A percentile compares a stretch with the other conserved stretches of the same genome.
phyloP scores from a whole-genome alignment of 1,140 invertebrate genomes.

The Oryctes rhinoceros region DNA sequence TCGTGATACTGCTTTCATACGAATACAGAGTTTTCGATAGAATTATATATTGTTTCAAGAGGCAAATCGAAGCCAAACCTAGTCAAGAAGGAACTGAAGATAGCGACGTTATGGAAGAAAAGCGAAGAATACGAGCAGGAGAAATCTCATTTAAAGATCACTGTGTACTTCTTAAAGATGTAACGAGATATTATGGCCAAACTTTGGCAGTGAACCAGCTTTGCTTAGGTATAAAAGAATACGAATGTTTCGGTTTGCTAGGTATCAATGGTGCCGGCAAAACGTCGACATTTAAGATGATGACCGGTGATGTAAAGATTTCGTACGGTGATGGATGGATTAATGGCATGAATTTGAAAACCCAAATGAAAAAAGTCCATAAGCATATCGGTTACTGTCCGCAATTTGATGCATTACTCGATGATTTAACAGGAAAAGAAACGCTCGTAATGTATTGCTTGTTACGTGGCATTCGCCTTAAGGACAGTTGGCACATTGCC shows the following conservation, averaged over 20 bases:
- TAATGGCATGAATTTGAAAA: conserved; percentile 63
- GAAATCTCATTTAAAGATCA: conserved; percentile 48
- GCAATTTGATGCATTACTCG: conserved; percentile 84
- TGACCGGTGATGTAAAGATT: conserved; percentile 82
- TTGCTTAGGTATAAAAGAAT: conserved; percentile 67
- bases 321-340: conserved; percentile 57
- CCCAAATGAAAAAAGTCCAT: conserved; percentile 66
- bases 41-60: conserved; percentile 54
- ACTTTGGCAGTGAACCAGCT: conserved; percentile 78
- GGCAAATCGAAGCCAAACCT: conserved; percentile 39
- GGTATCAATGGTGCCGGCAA: conserved; percentile 84
- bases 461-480: conserved; percentile 73
- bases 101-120: conserved; percentile 63
- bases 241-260: conserved; percentile 89
- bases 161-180: conserved; percentile 62
- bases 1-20: conserved; percentile 60
- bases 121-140: conserved; percentile 54
- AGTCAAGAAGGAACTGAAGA: conserved; percentile 61
- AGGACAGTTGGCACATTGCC: conserved; percentile 58
- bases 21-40: conserved; percentile 64
- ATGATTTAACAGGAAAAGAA: conserved; percentile 82
- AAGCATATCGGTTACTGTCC: conserved; percentile 81
- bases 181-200: conserved; percentile 76
- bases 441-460: conserved; percentile 78
- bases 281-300: conserved; percentile 89